These are phyloP conservation scores for Pteruthius melanotis DNA, from an alignment of 2,113 vertebrate species.

Conservation along the genomic window DNA sequence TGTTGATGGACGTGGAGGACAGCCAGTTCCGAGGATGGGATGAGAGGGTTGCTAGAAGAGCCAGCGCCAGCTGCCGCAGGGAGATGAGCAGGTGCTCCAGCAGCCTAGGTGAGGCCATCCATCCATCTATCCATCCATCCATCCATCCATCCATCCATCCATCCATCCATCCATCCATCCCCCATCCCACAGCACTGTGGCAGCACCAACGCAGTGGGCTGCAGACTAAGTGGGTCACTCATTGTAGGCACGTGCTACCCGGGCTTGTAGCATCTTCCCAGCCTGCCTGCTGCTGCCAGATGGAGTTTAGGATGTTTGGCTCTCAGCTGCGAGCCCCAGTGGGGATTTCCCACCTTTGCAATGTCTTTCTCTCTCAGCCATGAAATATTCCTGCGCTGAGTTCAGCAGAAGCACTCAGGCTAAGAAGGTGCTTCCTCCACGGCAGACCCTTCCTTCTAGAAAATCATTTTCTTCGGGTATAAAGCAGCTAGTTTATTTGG, in stretches of 20 bases:
- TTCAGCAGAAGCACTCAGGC: background rate
- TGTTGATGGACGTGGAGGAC: background rate
- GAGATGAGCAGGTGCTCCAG: rapidly evolving
- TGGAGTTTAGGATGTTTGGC: background rate
- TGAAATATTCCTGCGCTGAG: background rate
- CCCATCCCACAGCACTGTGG: rapidly evolving
- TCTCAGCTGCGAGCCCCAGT: background rate
- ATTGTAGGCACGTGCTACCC: background rate
- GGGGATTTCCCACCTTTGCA: background rate
- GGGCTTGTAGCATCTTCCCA: background rate
- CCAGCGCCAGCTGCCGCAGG: rapidly evolving
- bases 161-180: background rate
- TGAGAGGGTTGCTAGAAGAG: rapidly evolving
- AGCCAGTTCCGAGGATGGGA: background rate
- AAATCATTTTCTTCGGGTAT: background rate
- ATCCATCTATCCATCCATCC: background rate
- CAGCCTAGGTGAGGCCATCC: rapidly evolving
- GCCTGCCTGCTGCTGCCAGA: background rate
- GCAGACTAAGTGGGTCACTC: background rate
- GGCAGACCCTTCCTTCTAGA: background rate
- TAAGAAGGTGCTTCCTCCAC: background rate
- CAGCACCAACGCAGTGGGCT: rapidly evolving
- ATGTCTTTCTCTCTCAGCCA: background rate
- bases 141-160: background rate
- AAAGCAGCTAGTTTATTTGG: background rate